These are phyloP conservation scores for Danio albolineatus DNA, from an alignment of 2,797 vertebrate species.

Conservation along the genomic window DNA sequence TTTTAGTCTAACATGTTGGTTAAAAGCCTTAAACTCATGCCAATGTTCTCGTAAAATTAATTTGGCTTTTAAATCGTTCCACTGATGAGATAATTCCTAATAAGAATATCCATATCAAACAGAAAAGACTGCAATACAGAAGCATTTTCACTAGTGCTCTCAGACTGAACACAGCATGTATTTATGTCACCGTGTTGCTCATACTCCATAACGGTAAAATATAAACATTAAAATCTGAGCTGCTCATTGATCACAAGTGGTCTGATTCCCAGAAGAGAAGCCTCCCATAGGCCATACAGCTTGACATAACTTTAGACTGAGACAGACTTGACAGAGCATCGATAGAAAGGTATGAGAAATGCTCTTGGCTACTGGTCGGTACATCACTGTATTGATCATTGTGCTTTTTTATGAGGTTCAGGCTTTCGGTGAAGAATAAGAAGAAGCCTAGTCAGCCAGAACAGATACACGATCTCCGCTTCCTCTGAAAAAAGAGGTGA, in stretches of 20 bases:
- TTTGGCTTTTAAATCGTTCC: not conserved
- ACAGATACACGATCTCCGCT: constrained; percentile 44
- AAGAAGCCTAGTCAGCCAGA: constrained; percentile 52
- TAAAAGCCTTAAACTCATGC: not conserved
- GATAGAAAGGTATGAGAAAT: constrained; percentile 52
- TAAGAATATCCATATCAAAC: not conserved
- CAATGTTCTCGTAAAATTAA: not conserved
- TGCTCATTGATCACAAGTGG: constrained; percentile 31
- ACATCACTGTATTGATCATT: constrained; percentile 59
- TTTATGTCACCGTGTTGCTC: not conserved
- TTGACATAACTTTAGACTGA: constrained; percentile 41
- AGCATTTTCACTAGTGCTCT: not conserved
- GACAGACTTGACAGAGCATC: constrained; percentile 49
- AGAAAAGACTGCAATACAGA: not conserved
- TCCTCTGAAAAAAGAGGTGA: not conserved
- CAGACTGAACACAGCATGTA: not conserved
- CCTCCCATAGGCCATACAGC: constrained; percentile 34
- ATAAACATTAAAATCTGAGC: constrained; percentile 34
- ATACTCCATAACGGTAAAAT: constrained; percentile 31
- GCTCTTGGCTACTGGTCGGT: constrained; percentile 44
- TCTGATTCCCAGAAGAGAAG: constrained; percentile 35
- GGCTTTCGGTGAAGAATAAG: constrained; percentile 19
- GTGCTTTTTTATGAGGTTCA: constrained; percentile 52
- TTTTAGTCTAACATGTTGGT: too few relatives aligned
- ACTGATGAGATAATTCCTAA: not conserved